These are phyloP conservation scores for Drosophila histrio DNA, from an alignment of 2,888 invertebrate genomes.

Conservation along the genomic window DNA sequence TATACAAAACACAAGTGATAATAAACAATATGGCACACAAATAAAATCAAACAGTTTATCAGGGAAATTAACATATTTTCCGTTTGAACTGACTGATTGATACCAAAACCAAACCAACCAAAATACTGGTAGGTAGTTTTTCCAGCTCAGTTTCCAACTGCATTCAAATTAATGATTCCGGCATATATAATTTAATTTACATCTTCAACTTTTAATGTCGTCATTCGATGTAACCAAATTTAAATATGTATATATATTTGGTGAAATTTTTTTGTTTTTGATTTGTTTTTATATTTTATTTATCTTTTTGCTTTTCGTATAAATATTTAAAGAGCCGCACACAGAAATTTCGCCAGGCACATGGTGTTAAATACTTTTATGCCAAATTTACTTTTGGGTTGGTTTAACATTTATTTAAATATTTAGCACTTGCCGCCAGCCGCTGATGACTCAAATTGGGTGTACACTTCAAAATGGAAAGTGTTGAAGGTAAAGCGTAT, in stretches of 20 bases:
- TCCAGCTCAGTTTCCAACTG: conserved; percentile 58
- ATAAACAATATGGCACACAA: conserved; percentile 24
- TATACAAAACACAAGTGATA: conserved; percentile 31
- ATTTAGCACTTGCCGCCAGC: conserved; percentile 36
- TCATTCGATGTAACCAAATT: conserved; percentile 39
- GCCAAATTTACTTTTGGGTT: conserved; percentile 23
- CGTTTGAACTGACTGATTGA: conserved; percentile 14
- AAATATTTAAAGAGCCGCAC: conserved; percentile 43
- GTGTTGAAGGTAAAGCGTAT: conserved; percentile 18
- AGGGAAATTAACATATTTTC: conserved; percentile 38
- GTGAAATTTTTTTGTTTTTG: conserved; percentile 34
- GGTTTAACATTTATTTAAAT: conserved; percentile 38
- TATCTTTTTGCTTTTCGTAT: conserved; percentile 11
- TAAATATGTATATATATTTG: conserved; percentile 7
- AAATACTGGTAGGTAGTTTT: conserved; percentile 44
- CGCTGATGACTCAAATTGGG: conserved; percentile 17
- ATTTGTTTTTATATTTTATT: neutral
- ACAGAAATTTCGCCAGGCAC: conserved; percentile 49
- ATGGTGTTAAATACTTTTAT: conserved; percentile 44
- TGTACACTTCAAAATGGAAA: conserved; percentile 45
- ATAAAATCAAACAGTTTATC: conserved; percentile 17
- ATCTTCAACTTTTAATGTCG: conserved; percentile 20
- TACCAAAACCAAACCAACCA: neutral
- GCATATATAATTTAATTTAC: conserved; percentile 44
- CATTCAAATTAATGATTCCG: conserved; percentile 32